Base-by-base conservation (phyloP, 2,113 vertebrate genomes). In the Leptodactylus fuscus region DNA sequence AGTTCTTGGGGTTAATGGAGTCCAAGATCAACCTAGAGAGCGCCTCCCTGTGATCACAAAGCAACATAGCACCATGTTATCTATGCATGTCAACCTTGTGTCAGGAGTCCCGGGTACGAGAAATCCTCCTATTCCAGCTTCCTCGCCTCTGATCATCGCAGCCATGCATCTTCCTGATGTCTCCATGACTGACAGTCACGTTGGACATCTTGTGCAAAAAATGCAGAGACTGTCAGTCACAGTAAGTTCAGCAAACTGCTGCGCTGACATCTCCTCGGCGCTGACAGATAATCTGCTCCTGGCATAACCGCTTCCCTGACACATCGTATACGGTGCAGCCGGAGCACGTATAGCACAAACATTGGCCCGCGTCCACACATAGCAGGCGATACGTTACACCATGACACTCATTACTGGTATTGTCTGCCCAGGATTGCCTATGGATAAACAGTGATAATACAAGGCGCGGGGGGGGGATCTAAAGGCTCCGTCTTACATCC, bases 361-460 rank as follows among this genome's bases (percentile, higher is more conserved):
- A 51, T 75, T 75, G 73, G 73, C 73, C 46, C 9, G 44, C 16
- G 29, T 75, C 74, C 74, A 58, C 32, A 24, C 20, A 27, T 32
- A 60, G 32, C 27, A 58, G 51, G 73, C n/a, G 10, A 79, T 60
- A 79, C 29, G 32, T 36, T 38, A 15, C 76, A 41, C 22, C 27
- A 75, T 49, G 24, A 27, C 4, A 8, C 76, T 79, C 76, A 58
- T 79, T 58, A 58, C 76, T 48, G 34, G 34, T 6, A 79, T 79
- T 60, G 51, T 41, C 51, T 58, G 51, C n/a, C 34, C 32, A 11
- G 48, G 55, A 77, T 34, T 34, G 74, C 74, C 48, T 78, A 78
- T 55, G 73, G 73, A 75, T 49, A 69, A 75, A 75, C 27, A 49
- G 18, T 12, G 20, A 55, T 20, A 18, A n/a, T n/a, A n/a, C n/a